Evolutionary conservation across 2,797 vertebrate genomes (phyloP), one percentile per base, ranked within the genome.

Genomic region (Nannoperca australis): DNA sequence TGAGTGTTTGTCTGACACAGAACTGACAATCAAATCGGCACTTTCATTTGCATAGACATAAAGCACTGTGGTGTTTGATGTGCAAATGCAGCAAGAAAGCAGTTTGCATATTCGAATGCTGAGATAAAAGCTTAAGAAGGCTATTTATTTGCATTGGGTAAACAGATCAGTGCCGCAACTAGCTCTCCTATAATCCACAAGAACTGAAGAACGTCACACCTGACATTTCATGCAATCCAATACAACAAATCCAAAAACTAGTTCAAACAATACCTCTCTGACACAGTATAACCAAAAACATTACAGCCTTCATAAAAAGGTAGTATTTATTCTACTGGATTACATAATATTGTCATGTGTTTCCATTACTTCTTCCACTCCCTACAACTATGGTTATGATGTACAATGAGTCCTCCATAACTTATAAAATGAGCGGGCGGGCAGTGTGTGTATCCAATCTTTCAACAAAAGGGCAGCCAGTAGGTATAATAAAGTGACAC

Each of bases 1-100:
- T 49, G 12, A 18, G 12, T 44, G 30, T 14, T 22, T 60, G 18
- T 73, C 47, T 78, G n/a, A 55, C 45, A 76, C 42, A 45, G 53
- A 58, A 30, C 17, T 51, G 17, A 67, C 45, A 49, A 78, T 49
- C 55, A 51, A 44, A 40, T 55, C 15, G 0, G 27, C 65, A 62
- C 38, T 73, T 55, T 64, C 44, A 51, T 84, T 87, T 86, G 85
- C 78, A 90, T 82, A 83, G 72, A 79, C 40, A 42, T 24, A 40
- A 64, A 72, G 40, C 51, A 76, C 24, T 70, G 58, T 44, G 40
- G 55, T 60, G 54, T 66, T 76, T 73, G 14, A 38, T 6, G 56
- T 60, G 62, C 65, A 81, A 68, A 55, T 32, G 18, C 72, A 59
- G 22, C 42, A 74, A 58, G 4, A 79, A 50, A 73, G 18, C 44